phyloP scores from a whole-genome alignment of 2,888 invertebrate genomes.

The Plusia festucae region DNA sequence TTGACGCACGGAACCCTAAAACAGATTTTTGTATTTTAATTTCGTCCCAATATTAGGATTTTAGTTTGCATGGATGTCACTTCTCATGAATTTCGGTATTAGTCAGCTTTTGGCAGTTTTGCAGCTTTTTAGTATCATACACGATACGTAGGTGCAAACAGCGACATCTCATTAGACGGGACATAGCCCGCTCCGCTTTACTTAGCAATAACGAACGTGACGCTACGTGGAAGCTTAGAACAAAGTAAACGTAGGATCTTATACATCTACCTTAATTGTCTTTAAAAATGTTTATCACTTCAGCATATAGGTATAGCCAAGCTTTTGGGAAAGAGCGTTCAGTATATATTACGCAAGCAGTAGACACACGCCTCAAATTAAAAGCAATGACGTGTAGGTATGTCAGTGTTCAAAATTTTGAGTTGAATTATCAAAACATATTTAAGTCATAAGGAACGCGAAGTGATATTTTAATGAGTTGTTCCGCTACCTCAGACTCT shows the following conservation, averaged over 20 bases:
- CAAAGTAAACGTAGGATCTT: conserved; percentile 10
- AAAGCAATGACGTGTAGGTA: too few species aligned
- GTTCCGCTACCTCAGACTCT: not conserved
- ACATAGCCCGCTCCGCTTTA: conserved; percentile 11
- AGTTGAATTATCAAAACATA: too few species aligned
- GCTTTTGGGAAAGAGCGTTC: not conserved
- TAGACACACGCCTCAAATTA: not conserved
- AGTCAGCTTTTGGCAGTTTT: not conserved
- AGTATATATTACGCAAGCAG: not conserved
- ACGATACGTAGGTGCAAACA: not conserved
- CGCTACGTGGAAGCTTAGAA: conserved; percentile 7
- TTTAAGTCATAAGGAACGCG: too few species aligned
- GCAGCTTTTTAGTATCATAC: not conserved
- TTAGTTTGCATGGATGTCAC: not conserved
- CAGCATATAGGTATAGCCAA: not conserved
- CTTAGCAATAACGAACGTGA: conserved; percentile 1
- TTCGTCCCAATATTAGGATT: not conserved
- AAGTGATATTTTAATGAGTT: not conserved
- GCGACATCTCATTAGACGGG: conserved; percentile 28
- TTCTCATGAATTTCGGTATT: not conserved
- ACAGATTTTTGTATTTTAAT: not conserved
- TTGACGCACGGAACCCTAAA: too few species aligned
- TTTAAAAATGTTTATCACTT: conserved; percentile 4
- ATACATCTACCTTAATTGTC: not conserved
- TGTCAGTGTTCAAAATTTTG: too few species aligned